A percentile compares a stretch with the other conserved stretches of the same genome.
phyloP scores from a whole-genome alignment of 2,888 invertebrate species.

The Cenopis cana region DNA sequence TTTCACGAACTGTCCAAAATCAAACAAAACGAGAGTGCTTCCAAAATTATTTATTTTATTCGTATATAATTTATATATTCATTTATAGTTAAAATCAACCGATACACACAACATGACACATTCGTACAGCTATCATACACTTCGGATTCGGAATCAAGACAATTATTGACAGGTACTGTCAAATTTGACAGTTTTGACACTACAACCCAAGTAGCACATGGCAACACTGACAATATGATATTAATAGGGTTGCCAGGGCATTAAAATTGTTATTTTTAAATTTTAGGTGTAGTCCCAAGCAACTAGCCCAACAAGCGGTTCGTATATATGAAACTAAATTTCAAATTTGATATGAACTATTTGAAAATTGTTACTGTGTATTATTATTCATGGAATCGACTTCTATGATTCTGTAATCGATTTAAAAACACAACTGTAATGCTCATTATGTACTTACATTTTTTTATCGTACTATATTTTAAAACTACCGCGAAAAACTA shows the following conservation, averaged over 20 bases:
- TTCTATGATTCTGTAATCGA: neutral
- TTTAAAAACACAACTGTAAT: neutral
- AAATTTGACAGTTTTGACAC: conserved; percentile 29
- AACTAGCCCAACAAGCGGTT: neutral
- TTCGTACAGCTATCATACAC: conserved; percentile 54
- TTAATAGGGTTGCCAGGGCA: neutral
- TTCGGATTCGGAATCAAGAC: conserved; percentile 59
- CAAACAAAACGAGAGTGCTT: conserved; percentile 75
- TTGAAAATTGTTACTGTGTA: neutral
- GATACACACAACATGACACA: conserved; percentile 78
- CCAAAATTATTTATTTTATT: conserved; percentile 84
- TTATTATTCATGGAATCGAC: neutral
- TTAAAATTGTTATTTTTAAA: neutral
- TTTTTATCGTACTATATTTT: no score
- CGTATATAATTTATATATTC: conserved; percentile 84
- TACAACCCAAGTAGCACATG: neutral
- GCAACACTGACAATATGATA: conserved; percentile 9
- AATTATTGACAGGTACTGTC: conserved; percentile 48
- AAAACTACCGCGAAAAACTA: no score
- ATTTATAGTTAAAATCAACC: conserved; percentile 81
- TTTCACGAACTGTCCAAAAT: conserved; percentile 47
- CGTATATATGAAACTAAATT: conserved; percentile 4
- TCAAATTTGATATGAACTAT: neutral
- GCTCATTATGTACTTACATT: no score
- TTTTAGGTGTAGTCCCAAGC: neutral